Percentiles rank a stretch among this genome's conserved stretches.
Conservation (phyloP, 2,113 vertebrate genomes). For the Lamprotornis superbus region DNA sequence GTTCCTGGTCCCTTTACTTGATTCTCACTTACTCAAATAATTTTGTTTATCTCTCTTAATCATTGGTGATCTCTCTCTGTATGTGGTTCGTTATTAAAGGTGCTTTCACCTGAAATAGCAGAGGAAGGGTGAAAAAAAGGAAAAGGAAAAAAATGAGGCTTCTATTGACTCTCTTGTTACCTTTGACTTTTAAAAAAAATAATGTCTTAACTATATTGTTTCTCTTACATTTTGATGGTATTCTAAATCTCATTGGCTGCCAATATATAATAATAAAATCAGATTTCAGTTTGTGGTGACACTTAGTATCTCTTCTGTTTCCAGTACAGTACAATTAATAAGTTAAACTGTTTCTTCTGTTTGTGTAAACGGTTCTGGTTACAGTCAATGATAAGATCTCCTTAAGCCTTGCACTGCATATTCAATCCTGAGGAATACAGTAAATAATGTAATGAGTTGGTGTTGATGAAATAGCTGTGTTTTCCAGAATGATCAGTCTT, state of each 20-base stretch:
- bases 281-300: background rate
- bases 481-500: background rate
- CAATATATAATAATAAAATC: background rate
- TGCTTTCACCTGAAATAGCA: background rate
- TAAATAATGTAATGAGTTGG: background rate
- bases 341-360: background rate
- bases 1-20: background rate
- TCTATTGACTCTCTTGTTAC: background rate
- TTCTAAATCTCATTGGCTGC: background rate
- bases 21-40: background rate
- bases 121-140: fast-evolving
- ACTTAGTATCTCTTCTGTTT: background rate
- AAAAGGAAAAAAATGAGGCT: fast-evolving
- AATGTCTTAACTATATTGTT: background rate
- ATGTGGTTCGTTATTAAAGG: background rate
- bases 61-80: background rate
- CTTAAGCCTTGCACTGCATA: background rate
- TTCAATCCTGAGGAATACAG: background rate
- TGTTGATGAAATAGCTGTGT: background rate
- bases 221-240: background rate
- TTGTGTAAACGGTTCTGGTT: background rate
- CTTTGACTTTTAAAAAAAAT: background rate
- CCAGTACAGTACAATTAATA: background rate
- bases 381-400: background rate
- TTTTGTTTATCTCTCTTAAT: background rate